Base-by-base conservation (phyloP, 1,140 invertebrate genomes). In the Geopemphigus sp. region DNA sequence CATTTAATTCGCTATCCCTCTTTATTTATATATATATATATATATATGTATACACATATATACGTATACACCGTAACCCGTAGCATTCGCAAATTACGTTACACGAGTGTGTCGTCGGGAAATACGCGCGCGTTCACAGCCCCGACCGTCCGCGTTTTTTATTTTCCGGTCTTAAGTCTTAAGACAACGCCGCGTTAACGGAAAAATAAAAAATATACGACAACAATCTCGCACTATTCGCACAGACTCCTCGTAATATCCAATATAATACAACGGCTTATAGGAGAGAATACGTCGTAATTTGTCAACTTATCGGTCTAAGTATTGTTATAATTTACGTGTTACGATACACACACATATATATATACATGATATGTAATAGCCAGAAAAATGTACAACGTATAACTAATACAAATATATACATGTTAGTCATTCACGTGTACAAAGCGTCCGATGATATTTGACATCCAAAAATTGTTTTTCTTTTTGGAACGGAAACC, bases 1-100 rank as follows among this genome's bases (percentile, higher is more conserved):
- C 64, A 68, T 68, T 68, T 24, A 68, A n/a, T n/a, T n/a, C n/a
- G n/a, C n/a, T n/a, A n/a, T n/a, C n/a, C n/a, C n/a, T n/a, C 17
- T 32, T 64, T 11, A 66, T 47, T 11, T 45, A 22, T 8, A 66
- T 22, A 66, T 66, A n/a, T n/a, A n/a, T n/a, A n/a, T n/a, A n/a
- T n/a, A n/a, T n/a, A n/a, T n/a, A n/a, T n/a, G n/a, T n/a, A n/a
- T n/a, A n/a, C n/a, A n/a, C n/a, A n/a, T n/a, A n/a, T n/a, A n/a
- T n/a, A n/a, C n/a, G n/a, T n/a, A 66, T 14, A 68, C 14, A 68
- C 64, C 64, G 47, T 47, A 68, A 47, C 64, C 64, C 64, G n/a
- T n/a, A 68, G 39, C 39, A 47, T 68, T 68, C 64, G 47, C 47
- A 47, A n/a, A 68, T 68, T 68, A 14, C 14, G 47, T 68, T 24